These are phyloP conservation scores for Osmoderma eremita DNA, from an alignment of 2,888 invertebrate genomes.

Conservation along the genomic window DNA sequence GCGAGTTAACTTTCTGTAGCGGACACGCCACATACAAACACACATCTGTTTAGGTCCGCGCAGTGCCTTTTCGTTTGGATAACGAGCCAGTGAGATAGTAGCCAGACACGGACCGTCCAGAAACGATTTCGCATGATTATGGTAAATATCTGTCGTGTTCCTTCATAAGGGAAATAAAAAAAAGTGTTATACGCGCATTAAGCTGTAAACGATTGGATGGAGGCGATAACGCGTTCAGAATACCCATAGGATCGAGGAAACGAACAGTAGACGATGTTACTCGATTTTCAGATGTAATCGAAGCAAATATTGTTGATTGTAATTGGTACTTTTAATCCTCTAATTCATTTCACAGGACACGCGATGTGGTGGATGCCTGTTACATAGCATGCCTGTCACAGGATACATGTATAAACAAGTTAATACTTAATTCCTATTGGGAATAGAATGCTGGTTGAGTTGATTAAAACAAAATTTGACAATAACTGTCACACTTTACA, in stretches of 20 bases:
- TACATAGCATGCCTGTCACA: too few species aligned
- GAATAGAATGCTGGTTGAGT: too few species aligned
- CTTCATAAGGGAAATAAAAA: constrained; percentile 25
- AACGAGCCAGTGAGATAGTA: constrained; percentile 1
- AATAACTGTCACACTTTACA: too few species aligned
- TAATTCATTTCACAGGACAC: background rate
- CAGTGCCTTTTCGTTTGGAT: constrained; percentile 8
- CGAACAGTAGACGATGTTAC: background rate
- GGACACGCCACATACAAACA: constrained; percentile 10
- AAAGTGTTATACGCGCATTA: constrained; percentile 26
- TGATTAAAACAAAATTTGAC: too few species aligned
- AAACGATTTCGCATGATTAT: constrained; percentile 32
- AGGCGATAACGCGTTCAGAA: constrained; percentile 18
- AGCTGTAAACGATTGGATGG: constrained; percentile 28
- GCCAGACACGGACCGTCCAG: background rate
- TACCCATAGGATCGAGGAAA: background rate
- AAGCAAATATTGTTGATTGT: constrained; percentile 13
- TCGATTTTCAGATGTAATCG: constrained; percentile 5
- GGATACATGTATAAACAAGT: too few species aligned
- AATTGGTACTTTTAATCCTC: constrained; percentile 5
- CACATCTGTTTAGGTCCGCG: background rate
- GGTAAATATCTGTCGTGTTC: constrained; percentile 37
- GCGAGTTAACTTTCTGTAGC: background rate
- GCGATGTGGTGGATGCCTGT: background rate
- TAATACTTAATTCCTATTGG: too few species aligned